These are phyloP conservation scores for Panulirus ornatus DNA, from an alignment of 1,140 invertebrate genomes.

Conservation along the genomic window DNA sequence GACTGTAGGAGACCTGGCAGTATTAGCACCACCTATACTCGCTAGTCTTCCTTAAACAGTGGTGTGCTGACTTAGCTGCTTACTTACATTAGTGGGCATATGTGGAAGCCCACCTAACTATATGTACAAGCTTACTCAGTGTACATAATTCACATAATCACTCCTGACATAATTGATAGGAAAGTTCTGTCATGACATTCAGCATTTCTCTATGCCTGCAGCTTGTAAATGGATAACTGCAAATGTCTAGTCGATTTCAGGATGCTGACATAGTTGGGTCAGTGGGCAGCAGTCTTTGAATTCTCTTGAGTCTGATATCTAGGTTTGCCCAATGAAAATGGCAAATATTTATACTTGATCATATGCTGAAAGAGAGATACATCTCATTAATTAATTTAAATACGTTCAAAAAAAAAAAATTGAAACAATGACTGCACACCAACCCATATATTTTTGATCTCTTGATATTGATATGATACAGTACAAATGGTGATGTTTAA, in stretches of 20 bases:
- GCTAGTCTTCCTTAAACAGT: too few species aligned
- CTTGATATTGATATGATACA: too few species aligned
- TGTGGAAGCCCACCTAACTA: too few species aligned
- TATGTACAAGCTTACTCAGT: not conserved
- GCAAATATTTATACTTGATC: conserved; percentile 99
- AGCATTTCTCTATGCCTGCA: not conserved
- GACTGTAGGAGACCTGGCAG: too few species aligned
- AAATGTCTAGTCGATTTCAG: not conserved
- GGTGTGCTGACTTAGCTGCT: too few species aligned
- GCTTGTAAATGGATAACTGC: conserved; percentile 5
- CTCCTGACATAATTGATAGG: not conserved
- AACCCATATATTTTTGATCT: too few species aligned
- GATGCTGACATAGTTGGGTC: conserved; percentile 19
- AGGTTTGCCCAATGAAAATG: conserved; percentile 98
- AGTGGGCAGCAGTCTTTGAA: conserved; percentile 54
- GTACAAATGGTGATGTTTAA: too few species aligned
- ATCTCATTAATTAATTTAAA: not conserved
- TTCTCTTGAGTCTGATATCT: conserved; percentile 67
- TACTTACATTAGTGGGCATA: too few species aligned
- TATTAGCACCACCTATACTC: too few species aligned
- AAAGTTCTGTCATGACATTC: not conserved
- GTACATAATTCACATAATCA: not conserved
- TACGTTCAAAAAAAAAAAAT: not conserved
- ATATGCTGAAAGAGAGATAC: conserved; percentile 90
- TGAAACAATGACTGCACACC: too few species aligned